These are phyloP conservation scores for Campoplex nolae DNA, from an alignment of 2,888 invertebrate species.

Conservation along the genomic window DNA sequence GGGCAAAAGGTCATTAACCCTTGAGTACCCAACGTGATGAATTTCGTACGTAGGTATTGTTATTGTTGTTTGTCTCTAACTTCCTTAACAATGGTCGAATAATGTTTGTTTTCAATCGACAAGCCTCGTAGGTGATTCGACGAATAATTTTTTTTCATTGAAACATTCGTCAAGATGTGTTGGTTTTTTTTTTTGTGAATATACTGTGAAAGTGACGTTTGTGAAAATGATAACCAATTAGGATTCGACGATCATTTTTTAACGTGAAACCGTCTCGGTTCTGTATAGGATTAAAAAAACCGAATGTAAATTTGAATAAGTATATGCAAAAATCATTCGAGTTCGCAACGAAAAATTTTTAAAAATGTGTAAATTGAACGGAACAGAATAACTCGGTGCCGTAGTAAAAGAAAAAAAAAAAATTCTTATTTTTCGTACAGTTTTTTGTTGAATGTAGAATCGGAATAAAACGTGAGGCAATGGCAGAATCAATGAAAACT, in stretches of 20 bases:
- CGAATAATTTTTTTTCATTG: not conserved
- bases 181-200: not conserved
- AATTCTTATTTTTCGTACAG: slow-evolving; percentile 19
- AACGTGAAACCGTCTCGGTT: not conserved
- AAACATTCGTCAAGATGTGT: not conserved
- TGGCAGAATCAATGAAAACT: slow-evolving; percentile 77
- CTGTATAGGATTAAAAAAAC: not conserved
- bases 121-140: not conserved
- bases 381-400: slow-evolving; percentile 34
- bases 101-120: not conserved
- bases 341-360: not conserved
- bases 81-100: not conserved
- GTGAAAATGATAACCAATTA: not conserved
- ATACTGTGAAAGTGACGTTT: not conserved
- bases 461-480: slow-evolving; percentile 74
- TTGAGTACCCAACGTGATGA: not conserved
- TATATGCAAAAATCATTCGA: not conserved
- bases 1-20: slow-evolving; percentile 22
- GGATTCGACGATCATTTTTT: slow-evolving; percentile 14
- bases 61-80: slow-evolving; percentile 7
- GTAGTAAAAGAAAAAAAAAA: not conserved
- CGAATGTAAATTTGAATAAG: not conserved
- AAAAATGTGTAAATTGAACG: slow-evolving; percentile 1
- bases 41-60: not conserved
- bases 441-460: slow-evolving; percentile 28